Evolutionary conservation across 2,888 invertebrate species (phyloP), one percentile per base, ranked within the genome.

Genomic region (Dryomyza anilis): DNA sequence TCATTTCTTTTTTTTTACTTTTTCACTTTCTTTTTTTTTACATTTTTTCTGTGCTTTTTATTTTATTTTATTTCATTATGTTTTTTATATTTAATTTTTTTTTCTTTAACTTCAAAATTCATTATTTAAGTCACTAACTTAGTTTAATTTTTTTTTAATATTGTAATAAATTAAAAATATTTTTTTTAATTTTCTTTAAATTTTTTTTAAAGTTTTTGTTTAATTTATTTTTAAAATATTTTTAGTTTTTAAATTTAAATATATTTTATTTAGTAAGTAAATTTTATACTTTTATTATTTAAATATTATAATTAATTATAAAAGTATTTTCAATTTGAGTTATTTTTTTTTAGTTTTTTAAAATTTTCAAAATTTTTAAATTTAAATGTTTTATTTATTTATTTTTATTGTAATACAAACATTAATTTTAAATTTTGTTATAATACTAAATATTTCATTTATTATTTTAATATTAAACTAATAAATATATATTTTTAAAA

Each of bases 1-100:
- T 56, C 21, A n/a, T 56, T 56, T 52, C n/a, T 33, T 16, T 55
- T 3, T n/a, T 30, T 19, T 56, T 36, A n/a, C 39, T 56, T 52
- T 27, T 52, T 27, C 12, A 55, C 2, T 21, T 33, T 55, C 23
- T n/a, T 8, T 29, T 55, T 48, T 48, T 19, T 48, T 19, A 21
- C 7, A 33, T 33, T 33, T 33, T 33, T 33, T 33, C 12, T 12
- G 33, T 8, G 12, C 7, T 48, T 12, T 55, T 30, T 27, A 1
- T 16, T 10, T 52, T 30, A 6, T 23, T 50, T 50, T 8, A 25
- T 21, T 50, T 50, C 12, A 14, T 23, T 14, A 50, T 23, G 23
- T 50, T 23, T 50, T 50, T 39, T 39, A 2, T 39, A 39, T 39
- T 50, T 50, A 19, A 7, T 25, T 50, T 10, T 23, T 23, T 48